Evolutionary conservation across 2,888 invertebrate genomes (phyloP).

Genomic region (Drosophila birchii): DNA sequence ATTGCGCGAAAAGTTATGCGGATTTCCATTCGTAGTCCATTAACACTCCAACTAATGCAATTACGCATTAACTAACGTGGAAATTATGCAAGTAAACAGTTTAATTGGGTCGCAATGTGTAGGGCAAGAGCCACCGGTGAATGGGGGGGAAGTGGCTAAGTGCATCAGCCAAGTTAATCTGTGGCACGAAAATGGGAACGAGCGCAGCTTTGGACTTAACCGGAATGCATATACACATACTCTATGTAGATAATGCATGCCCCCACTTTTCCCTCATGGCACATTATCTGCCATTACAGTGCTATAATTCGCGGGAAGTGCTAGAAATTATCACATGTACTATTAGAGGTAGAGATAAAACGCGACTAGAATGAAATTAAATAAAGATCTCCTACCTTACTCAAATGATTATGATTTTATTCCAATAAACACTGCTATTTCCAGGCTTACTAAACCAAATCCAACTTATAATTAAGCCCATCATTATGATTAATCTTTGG

Average conservation of each 20-base stretch:
- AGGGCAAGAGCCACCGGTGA: slow-evolving; percentile 17
- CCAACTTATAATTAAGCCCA: not conserved
- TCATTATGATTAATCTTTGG: not conserved
- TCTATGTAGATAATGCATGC: slow-evolving; percentile 10
- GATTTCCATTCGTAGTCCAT: slow-evolving; percentile 36
- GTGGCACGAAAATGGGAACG: slow-evolving; percentile 31
- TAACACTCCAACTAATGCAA: slow-evolving; percentile 58
- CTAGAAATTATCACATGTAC: slow-evolving; percentile 1
- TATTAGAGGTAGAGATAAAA: not conserved
- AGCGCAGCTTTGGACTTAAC: slow-evolving; percentile 25
- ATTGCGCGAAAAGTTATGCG: slow-evolving; percentile 66
- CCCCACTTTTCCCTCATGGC: slow-evolving; percentile 10
- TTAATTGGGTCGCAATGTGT: slow-evolving; percentile 71
- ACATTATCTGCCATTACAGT: slow-evolving; percentile 9
- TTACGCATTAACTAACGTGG: slow-evolving; percentile 69
- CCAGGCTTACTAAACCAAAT: not conserved
- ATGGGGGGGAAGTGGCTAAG: slow-evolving; percentile 8
- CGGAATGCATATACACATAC: slow-evolving; percentile 10
- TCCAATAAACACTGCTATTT: not conserved
- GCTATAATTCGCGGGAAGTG: slow-evolving; percentile 1
- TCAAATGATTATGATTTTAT: not conserved
- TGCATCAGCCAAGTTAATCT: slow-evolving; percentile 40
- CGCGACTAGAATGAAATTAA: not conserved
- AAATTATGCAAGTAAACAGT: slow-evolving; percentile 81
- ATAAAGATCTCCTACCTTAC: not conserved